Base-by-base conservation (phyloP, 2,113 vertebrate species). In the Carassius carassius region DNA sequence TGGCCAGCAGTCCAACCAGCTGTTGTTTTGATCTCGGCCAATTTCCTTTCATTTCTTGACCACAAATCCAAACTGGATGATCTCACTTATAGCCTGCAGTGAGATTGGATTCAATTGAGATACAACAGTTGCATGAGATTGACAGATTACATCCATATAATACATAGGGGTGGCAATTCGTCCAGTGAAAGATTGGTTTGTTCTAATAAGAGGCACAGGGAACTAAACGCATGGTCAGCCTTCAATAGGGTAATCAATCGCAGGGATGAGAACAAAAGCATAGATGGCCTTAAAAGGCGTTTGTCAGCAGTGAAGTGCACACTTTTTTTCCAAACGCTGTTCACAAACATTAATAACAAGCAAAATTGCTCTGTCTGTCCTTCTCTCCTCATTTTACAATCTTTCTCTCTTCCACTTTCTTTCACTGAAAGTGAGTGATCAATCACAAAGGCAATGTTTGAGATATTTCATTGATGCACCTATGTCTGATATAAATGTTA, bases 1-100 rank as follows among this genome's bases (percentile, higher is more conserved):
- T 83, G 81, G 32, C 78, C 37, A 83, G 82, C 19, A 75, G 73
- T 76, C 82, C 76, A 63, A 82, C 54, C 75, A 83, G 29, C 74
- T 89, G 82, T 78, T 87, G 67, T 83, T 82, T 78, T 82, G 77
- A 80, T 89, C 21, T 82, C 29, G 51, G 16, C 58, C 77, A 63
- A 60, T 86, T 84, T 88, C 75, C 29, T 32, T 81, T 67, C 81
- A 65, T 70, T 72, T 54, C 78, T 73, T n/a, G 69, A 81, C 62
- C 47, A 23, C 49, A 41, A 74, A 56, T 41, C 63, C 44, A 76
- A 23, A 47, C 19, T 79, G 54, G 35, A 29, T 73, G 54, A 56
- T 35, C 19, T 69, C 47, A 56, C 41, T 60, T 41, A 54, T 16
- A 60, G 51, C 78, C 37, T 51, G 14, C 19, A 41, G 74, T 49